A percentile compares a stretch with the other conserved stretches of the same genome.
Conservation (phyloP, 1,140 invertebrate species). For the Antheraea pernyi region DNA sequence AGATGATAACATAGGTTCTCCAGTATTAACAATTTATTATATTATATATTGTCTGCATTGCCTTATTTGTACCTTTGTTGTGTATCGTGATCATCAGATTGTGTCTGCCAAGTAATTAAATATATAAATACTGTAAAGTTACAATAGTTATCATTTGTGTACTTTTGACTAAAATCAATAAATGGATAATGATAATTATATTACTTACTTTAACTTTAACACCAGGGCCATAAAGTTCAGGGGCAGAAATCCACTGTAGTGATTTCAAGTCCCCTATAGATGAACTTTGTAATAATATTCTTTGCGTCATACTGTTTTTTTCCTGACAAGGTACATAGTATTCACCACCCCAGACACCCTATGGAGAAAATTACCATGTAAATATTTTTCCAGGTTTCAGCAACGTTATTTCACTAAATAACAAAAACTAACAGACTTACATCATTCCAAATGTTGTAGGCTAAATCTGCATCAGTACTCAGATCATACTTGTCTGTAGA, state of each 20-base stretch:
- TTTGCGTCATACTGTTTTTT: not conserved
- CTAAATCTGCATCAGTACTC: not conserved
- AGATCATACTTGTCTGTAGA: not conserved
- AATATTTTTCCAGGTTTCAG: not conserved
- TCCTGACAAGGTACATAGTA: slow-evolving; percentile 33
- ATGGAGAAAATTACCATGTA: not conserved
- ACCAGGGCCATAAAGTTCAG: slow-evolving; percentile 13
- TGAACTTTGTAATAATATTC: not conserved
- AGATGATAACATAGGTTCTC: too few species aligned
- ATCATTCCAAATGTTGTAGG: not conserved
- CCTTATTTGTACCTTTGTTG: too few species aligned
- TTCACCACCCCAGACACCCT: slow-evolving; percentile 38
- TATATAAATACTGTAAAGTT: too few species aligned
- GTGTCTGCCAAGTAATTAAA: too few species aligned
- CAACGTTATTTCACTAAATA: not conserved
- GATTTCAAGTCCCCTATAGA: not conserved
- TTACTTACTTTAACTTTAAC: slow-evolving; percentile 28
- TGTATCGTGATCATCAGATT: too few species aligned
- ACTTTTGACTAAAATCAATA: not conserved
- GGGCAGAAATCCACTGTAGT: not conserved
- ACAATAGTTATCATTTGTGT: too few species aligned
- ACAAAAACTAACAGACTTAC: not conserved
- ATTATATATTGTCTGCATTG: too few species aligned
- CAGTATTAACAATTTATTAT: too few species aligned
- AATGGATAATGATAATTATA: not conserved